Percentiles rank a stretch among this genome's conserved stretches.
Evolutionary conservation across 2,797 vertebrate species (phyloP).

Genomic region (Rhinichthys osculus): DNA sequence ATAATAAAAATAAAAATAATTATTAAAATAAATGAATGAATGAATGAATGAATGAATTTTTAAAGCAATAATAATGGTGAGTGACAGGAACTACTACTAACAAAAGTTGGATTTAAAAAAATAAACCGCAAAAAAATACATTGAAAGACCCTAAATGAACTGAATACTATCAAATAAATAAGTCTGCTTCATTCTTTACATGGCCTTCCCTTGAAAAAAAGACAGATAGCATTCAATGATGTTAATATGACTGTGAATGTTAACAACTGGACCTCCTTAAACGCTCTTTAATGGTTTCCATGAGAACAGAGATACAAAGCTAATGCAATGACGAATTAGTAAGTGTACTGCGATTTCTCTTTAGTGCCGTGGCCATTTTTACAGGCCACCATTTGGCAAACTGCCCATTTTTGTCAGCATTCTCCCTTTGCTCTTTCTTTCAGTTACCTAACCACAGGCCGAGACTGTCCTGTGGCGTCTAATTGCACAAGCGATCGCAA

Average conservation of each 20-base stretch:
- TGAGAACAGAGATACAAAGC: background rate
- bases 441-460: constrained; percentile 2
- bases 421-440: background rate
- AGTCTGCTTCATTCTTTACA: background rate
- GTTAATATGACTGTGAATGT: too few species aligned
- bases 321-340: background rate
- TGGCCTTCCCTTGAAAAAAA: background rate
- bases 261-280: background rate
- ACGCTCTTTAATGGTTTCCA: background rate
- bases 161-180: background rate
- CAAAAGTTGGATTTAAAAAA: background rate
- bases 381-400: constrained; percentile 18
- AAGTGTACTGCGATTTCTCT: background rate
- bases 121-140: background rate
- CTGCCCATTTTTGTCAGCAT: constrained; percentile 2
- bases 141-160: background rate
- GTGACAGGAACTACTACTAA: background rate
- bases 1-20: background rate
- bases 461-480: constrained; percentile 9
- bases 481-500: background rate
- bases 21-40: background rate
- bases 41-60: background rate
- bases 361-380: background rate
- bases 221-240: background rate
- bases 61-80: background rate